Evolutionary conservation across 2,797 vertebrate species (phyloP).

Genomic region (Notamacropus eugenii): DNA sequence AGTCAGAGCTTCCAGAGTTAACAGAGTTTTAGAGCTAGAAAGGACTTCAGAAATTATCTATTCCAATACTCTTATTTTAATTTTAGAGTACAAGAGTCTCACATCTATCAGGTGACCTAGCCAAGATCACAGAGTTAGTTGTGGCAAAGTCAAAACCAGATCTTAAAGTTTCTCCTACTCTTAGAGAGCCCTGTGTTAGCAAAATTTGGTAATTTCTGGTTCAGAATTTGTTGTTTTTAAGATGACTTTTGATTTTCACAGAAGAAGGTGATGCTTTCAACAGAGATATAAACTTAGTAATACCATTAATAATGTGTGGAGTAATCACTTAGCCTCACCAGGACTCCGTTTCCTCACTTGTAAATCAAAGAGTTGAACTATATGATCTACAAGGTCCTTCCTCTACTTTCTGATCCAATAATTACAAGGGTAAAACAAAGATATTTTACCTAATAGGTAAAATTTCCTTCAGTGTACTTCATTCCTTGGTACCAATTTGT

Average conservation of each 20-base stretch:
- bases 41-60: neutral
- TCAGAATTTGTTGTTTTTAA: constrained; percentile 37
- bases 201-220: constrained; percentile 39
- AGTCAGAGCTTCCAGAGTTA: neutral
- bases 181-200: neutral
- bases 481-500: constrained; percentile 14
- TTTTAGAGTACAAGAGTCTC: neutral
- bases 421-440: neutral
- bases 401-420: neutral
- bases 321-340: no score
- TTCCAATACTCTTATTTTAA: neutral
- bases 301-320: neutral
- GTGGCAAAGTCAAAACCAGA: neutral
- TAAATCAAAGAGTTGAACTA: no score
- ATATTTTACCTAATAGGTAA: constrained; percentile 39
- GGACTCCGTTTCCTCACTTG: no score
- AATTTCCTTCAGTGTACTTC: neutral
- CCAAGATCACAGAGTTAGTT: neutral
- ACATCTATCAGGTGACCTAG: neutral
- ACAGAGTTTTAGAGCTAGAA: neutral
- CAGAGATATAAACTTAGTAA: constrained; percentile 33
- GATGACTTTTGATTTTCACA: constrained; percentile 52
- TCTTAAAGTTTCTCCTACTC: neutral
- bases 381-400: no score
- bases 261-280: constrained; percentile 23